phyloP scores from a whole-genome alignment of 1,140 invertebrate species.

The Drosophila tristis region DNA sequence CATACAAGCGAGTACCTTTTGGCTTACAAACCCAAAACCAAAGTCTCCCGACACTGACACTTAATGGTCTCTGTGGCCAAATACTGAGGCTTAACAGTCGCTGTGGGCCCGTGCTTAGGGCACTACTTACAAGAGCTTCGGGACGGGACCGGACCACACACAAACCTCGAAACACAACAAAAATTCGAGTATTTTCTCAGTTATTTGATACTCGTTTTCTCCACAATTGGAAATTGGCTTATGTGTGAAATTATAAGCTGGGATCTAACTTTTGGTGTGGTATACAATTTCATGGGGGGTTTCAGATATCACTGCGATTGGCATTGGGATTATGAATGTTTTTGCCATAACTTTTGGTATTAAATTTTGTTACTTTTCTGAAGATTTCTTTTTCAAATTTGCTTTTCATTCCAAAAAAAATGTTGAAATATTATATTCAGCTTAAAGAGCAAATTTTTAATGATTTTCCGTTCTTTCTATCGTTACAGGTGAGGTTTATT shows the following conservation, averaged over 20 bases:
- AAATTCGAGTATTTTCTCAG: not conserved
- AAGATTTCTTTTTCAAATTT: constrained; percentile 17
- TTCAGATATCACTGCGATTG: not conserved
- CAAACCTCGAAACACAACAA: not conserved
- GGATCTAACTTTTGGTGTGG: constrained; percentile 2
- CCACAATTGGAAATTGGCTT: constrained; percentile 27
- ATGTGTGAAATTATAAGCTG: constrained; percentile 48
- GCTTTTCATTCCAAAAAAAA: no score
- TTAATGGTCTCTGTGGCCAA: constrained; percentile 26
- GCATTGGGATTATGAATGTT: not conserved
- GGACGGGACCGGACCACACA: constrained; percentile 47
- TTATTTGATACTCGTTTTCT: constrained; percentile 35
- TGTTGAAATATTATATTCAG: no score
- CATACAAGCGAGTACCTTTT: constrained; percentile 15
- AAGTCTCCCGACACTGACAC: constrained; percentile 32
- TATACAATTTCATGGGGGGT: constrained; percentile 21
- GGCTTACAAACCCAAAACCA: not conserved
- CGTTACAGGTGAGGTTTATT: no score
- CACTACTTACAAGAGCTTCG: constrained; percentile 39
- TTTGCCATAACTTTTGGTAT: not conserved
- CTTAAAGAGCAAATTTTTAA: no score
- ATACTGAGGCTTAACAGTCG: constrained; percentile 35
- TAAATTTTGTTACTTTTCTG: no score
- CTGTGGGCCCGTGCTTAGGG: constrained; percentile 28
- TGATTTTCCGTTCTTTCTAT: no score